Evolutionary conservation across 2,797 vertebrate genomes (phyloP).

Genomic region (Lagocephalus sceleratus): DNA sequence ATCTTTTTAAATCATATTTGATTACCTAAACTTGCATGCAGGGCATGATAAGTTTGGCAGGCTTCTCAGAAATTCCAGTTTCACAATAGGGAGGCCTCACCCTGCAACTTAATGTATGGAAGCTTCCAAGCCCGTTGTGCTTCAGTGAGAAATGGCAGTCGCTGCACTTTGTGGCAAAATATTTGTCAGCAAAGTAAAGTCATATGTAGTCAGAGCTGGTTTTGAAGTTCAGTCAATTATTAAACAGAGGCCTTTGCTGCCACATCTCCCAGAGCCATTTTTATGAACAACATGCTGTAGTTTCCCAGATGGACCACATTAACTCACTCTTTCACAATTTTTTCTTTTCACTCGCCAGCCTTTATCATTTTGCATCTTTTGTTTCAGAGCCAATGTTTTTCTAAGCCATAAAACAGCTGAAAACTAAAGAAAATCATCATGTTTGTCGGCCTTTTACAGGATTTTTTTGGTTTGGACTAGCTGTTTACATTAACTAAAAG

Average conservation of each 20-base stretch:
- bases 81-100: constrained; percentile 33
- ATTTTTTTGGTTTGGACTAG: constrained; percentile 26
- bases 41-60: constrained; percentile 50
- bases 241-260: constrained; percentile 52
- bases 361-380: constrained; percentile 66
- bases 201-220: constrained; percentile 42
- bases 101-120: constrained; percentile 23
- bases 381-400: constrained; percentile 53
- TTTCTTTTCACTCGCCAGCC: constrained; percentile 54
- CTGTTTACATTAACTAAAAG: constrained; percentile 2
- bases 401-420: constrained; percentile 49
- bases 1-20: constrained; percentile 54
- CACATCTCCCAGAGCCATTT: constrained; percentile 57
- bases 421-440: constrained; percentile 41
- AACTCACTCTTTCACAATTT: constrained; percentile 51
- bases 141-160: constrained; percentile 48
- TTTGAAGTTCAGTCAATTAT: constrained; percentile 63
- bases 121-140: constrained; percentile 32
- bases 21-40: constrained; percentile 52
- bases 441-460: constrained; percentile 24
- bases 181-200: constrained; percentile 63
- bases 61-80: constrained; percentile 24
- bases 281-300: constrained; percentile 47
- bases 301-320: constrained; percentile 65
- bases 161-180: constrained; percentile 53